Evolutionary conservation across 2,113 vertebrate species (phyloP).

Genomic region (Percina caprodes): DNA sequence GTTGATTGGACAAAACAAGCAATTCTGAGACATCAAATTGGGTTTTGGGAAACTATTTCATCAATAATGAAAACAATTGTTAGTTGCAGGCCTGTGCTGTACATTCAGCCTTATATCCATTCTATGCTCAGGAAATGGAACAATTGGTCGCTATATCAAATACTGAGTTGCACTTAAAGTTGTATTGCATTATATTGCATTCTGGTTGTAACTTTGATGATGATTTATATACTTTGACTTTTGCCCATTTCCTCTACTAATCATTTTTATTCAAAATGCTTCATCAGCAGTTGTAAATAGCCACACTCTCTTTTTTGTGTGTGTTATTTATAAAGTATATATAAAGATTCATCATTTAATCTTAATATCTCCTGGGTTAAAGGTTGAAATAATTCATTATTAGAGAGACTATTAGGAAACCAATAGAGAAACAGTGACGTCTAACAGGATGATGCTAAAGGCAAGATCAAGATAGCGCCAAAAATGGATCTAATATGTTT

Average conservation of each 20-base stretch:
- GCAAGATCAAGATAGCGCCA: slow-evolving; percentile 50
- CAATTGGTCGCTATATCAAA: not conserved
- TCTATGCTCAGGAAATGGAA: not conserved
- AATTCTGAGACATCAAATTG: not conserved
- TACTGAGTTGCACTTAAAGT: not conserved
- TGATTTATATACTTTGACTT: slow-evolving; percentile 7
- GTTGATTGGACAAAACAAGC: not conserved
- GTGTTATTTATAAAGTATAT: slow-evolving; percentile 38
- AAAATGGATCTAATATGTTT: slow-evolving; percentile 61
- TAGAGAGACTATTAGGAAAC: slow-evolving; percentile 32
- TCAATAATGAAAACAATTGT: not conserved
- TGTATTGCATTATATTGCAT: not conserved
- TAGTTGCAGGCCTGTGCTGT: not conserved
- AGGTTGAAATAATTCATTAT: slow-evolving; percentile 48
- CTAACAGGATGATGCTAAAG: slow-evolving; percentile 15
- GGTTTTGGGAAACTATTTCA: not conserved
- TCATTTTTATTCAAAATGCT: slow-evolving; percentile 22
- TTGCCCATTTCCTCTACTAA: slow-evolving; percentile 5
- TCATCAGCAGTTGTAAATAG: slow-evolving; percentile 41
- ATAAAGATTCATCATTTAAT: slow-evolving; percentile 50
- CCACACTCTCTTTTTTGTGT: not conserved
- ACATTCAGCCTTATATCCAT: not conserved
- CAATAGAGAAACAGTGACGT: slow-evolving; percentile 27
- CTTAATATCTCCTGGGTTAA: slow-evolving; percentile 29
- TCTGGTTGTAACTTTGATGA: not conserved